Evolutionary conservation across 2,797 vertebrate genomes (phyloP), one percentile per base, ranked within the genome.

Genomic region (Pterois miles): DNA sequence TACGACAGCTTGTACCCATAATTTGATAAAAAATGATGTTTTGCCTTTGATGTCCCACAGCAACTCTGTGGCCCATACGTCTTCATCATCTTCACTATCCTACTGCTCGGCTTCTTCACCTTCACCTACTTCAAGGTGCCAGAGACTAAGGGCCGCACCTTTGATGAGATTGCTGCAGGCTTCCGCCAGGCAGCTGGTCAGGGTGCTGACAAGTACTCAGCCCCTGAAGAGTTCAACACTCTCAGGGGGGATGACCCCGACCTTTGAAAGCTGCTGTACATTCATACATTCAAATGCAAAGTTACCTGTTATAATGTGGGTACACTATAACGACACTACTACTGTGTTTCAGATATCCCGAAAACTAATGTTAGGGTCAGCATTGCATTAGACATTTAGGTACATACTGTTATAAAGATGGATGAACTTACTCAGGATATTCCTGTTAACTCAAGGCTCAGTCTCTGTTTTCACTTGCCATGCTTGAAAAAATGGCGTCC

Each of bases 41-140:
- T 62, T 77, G 18, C 29, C 34, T 69, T 57, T 59, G n/a, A 20
- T 66, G 25, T 63, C 79, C 43, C 31, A 14, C 93, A 99, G 98
- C 92, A 96, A 96, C 89, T 98, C 65, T 98, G 96, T 0, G 98
- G 97, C 2, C 95, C 98, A 0, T 99, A 98, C 0, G 98, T 99
- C 93, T 99, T 99, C 95, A 95, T 99, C 91, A 98, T 99, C 95
- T 99, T 99, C 94, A 97, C 94, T 0, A 88, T 97, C 84, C 91
- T 99, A 73, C 95, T 99, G 38, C 78, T 98, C 31, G 87, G 96
- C 71, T 99, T 99, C 95, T 98, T 98, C 92, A 56, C 96, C 95
- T 99, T 99, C 94, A 99, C 98, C 74, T 99, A 98, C 95, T 97
- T 99, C 95, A 98, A 97, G 92, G 98, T 99, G 81, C 98, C 98